Base-by-base conservation (phyloP, 2,888 invertebrate genomes). In the Ophraella communa region DNA sequence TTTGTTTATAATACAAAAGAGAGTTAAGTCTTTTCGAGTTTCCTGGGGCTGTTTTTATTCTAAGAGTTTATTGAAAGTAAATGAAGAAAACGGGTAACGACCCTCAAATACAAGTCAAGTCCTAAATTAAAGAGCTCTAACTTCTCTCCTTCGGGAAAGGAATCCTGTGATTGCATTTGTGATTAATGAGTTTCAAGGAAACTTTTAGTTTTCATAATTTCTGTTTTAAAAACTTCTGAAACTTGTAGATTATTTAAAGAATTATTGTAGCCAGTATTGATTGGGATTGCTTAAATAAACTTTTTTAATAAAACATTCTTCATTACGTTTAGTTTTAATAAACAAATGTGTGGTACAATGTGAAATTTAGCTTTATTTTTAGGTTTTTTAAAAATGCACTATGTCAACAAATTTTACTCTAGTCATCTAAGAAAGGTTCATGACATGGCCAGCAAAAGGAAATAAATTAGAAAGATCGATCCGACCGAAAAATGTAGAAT, bases 161-260 rank as follows among this genome's bases (percentile, higher is more conserved):
- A 60, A 60, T 60, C 51, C 51, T 18, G 51, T 60, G 55, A 65
- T 65, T 66, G 61, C 53, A 61, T 61, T 61, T 64, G 45, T 64
- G 57, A 67, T 65, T 65, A 61, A 65, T 62, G 64, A 64, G 62
- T 64, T 67, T 64, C 56, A 45, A 57, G 59, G 54, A 64, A 64
- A 65, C 61, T 65, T 58, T 58, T 27, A 65, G 45, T 57, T 65
- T 54, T 49, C 53, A 58, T 62, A 53, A 65, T 65, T 59, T 42
- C 53, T 52, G 20, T n/a, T 44, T 42, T 51, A 35, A 8, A 17
- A 57, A 47, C 30, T 57, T 57, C 35, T 35, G 14, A 35, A 57
- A 47, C 47, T 57, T 33, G 55, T n/a, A 18, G 44, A 27, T 56
- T 56, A 44, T 33, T 10, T 27, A 5, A 11, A 7, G 21, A 3